These are phyloP conservation scores for Cercopithecus petaurista DNA, from an alignment of 2,797 vertebrate genomes.

Conservation along the genomic window DNA sequence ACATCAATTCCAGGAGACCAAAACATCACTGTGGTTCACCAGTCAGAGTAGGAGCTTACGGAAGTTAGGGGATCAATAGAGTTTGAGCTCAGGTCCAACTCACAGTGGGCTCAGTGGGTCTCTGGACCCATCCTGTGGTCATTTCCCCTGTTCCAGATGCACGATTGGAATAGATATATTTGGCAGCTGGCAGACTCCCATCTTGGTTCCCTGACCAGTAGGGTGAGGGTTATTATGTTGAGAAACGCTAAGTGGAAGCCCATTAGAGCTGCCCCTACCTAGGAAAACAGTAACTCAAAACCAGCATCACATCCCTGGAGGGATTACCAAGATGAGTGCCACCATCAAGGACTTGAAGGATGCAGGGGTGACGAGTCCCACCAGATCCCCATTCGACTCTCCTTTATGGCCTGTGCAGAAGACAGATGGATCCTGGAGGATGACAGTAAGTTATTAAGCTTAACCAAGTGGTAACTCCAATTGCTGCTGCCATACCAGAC, in stretches of 20 bases:
- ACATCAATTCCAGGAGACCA: neutral
- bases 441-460: neutral
- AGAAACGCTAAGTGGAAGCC: neutral
- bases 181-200: neutral
- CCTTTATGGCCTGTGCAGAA: neutral
- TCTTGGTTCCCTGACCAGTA: neutral
- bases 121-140: neutral
- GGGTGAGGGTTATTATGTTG: neutral
- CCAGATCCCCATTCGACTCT: too few relatives aligned
- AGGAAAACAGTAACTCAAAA: neutral
- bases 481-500: neutral
- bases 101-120: neutral
- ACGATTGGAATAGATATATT: neutral
- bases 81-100: neutral
- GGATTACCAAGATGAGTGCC: neutral
- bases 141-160: neutral
- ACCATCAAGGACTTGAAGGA: neutral
- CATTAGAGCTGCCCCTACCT: neutral
- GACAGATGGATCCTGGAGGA: neutral
- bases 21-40: neutral
- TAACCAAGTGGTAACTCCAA: neutral
- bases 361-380: neutral
- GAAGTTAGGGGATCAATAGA: neutral
- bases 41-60: neutral
- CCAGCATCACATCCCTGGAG: neutral